A percentile compares a stretch with the other conserved stretches of the same genome.
Conservation (phyloP, 53 echinoderm and acorn worm species). For the Luidia sarsii region DNA sequence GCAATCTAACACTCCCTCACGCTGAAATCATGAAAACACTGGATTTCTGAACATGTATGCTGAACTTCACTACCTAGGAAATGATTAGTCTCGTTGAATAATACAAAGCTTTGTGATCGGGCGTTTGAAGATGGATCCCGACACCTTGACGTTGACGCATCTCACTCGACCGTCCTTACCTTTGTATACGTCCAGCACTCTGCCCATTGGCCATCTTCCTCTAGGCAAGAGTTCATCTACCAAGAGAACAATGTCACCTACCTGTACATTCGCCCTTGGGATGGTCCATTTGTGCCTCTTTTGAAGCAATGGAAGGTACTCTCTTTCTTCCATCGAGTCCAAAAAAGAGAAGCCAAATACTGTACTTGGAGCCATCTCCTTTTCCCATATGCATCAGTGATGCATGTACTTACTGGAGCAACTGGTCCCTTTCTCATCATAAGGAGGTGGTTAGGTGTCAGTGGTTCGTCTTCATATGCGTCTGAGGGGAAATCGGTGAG, state of each 20-base stretch:
- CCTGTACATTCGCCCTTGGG: slow-evolving; percentile 24
- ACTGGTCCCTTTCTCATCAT: slow-evolving; percentile 49
- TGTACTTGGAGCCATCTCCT: slow-evolving; percentile 49
- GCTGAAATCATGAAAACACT: too few species aligned
- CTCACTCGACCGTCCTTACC: slow-evolving; percentile 48
- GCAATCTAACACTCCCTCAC: too few species aligned
- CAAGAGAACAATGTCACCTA: slow-evolving; percentile 43
- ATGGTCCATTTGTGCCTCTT: slow-evolving; percentile 36
- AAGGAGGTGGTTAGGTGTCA: slow-evolving; percentile 65
- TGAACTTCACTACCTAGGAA: too few species aligned
- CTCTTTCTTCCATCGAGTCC: slow-evolving; percentile 44
- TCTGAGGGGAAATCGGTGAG: slow-evolving; percentile 27
- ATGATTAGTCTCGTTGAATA: too few species aligned
- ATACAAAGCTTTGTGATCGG: slow-evolving; percentile 9
- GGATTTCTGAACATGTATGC: too few species aligned
- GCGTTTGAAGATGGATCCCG: slow-evolving; percentile 4
- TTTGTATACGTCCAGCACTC: slow-evolving; percentile 8
- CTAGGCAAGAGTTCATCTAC: slow-evolving; percentile 33
- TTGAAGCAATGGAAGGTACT: slow-evolving; percentile 28
- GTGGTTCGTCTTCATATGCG: neutral
- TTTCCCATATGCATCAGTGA: slow-evolving; percentile 16
- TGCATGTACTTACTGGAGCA: slow-evolving; percentile 54
- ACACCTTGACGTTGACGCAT: slow-evolving; percentile 40
- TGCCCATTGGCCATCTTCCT: slow-evolving; percentile 56
- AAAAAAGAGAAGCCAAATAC: slow-evolving; percentile 29